Conservation (phyloP, 2,113 vertebrate species). For the Nyctereutes procyonoides region DNA sequence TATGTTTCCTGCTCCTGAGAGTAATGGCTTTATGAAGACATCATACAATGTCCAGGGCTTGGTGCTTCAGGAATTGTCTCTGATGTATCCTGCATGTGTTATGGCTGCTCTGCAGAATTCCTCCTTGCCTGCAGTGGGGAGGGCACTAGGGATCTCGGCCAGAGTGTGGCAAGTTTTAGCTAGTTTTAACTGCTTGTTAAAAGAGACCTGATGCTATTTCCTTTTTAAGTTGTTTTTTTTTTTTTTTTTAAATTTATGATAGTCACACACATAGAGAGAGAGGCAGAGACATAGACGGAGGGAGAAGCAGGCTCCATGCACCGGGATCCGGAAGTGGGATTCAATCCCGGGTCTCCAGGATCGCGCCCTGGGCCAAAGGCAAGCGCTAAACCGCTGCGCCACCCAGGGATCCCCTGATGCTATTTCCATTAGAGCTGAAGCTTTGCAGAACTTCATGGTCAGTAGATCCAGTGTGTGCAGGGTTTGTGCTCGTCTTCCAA, state of each 20-base stretch:
- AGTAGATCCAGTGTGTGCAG: neutral
- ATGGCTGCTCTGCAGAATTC: neutral
- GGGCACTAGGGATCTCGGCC: neutral
- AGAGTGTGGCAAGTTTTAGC: neutral
- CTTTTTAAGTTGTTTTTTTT: no score
- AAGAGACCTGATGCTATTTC: neutral
- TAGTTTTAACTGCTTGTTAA: neutral
- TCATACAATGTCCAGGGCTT: neutral
- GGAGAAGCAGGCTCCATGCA: no score
- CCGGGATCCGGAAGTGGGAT: no score
- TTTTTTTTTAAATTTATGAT: no score
- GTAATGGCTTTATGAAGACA: neutral
- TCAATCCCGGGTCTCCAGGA: no score
- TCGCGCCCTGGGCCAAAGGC: no score
- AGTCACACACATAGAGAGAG: no score
- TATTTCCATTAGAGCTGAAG: neutral
- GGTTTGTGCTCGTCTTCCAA: neutral
- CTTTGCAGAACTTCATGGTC: neutral
- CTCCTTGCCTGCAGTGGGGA: neutral
- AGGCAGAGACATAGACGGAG: no score
- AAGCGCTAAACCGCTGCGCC: no score
- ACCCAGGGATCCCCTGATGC: no score
- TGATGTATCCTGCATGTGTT: neutral
- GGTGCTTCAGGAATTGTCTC: neutral
- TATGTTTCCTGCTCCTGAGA: neutral